Evolutionary conservation across 2,797 vertebrate species (phyloP), one percentile per base, ranked within the genome.

Genomic region (Mergus octosetaceus): DNA sequence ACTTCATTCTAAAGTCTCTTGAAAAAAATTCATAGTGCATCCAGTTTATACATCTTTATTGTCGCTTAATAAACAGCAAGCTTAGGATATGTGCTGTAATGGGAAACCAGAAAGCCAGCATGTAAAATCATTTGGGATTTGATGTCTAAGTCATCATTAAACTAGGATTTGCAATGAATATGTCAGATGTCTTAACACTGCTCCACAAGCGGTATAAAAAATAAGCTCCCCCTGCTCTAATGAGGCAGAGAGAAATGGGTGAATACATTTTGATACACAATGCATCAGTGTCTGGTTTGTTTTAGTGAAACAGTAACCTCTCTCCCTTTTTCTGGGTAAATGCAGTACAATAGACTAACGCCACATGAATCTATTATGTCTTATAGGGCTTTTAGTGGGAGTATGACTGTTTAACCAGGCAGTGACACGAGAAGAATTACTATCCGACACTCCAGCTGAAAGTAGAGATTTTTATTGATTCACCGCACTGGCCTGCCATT

Each of bases 341-440:
- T 87, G 95, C 94, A 96, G 95, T 94, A 98, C 97, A 98, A 98
- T 98, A 95, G 97, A 94, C 94, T 83, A 96, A 97, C 94, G 77
- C 98, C 97, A 94, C 98, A 98, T 98, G 98, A 98, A 98, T 98
- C 98, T 97, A 98, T 98, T 98, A 97, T 98, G 97, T 97, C 97
- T 97, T 97, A 92, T 90, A 94, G 96, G 95, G 97, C 97, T 98
- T 98, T 98, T 97, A 97, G 97, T 24, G 0, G 93, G 95, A 97
- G 94, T 98, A 97, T 97, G 97, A 97, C 98, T 98, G 98, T 98
- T 98, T 98, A 98, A 98, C 98, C 98, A 98, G 97, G 97, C 98
- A 97, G 97, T 98, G 98, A 98, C 98, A 98, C 82, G 92, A 97
- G 97, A 98, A 98, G 98, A 98, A 98, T 98, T 97, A 97, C 97